Evolutionary conservation across 2,797 vertebrate species (phyloP).

Genomic region (Crenichthys baileyi): DNA sequence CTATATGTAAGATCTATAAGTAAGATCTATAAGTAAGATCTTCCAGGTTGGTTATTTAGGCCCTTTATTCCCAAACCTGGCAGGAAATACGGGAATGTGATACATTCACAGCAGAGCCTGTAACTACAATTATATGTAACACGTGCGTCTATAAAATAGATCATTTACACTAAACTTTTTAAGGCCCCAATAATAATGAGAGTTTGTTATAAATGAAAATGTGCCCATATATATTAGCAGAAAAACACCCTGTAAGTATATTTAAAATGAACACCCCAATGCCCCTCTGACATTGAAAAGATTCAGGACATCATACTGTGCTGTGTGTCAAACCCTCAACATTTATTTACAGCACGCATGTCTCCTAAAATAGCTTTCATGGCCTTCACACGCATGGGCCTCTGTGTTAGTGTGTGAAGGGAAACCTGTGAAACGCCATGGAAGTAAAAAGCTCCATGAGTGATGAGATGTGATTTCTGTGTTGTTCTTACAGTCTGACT

Average conservation of each 20-base stretch:
- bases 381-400: slow-evolving; percentile 1
- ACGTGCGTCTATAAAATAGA: no score
- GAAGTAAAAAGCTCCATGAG: not conserved
- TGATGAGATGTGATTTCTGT: not conserved
- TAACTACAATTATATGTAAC: no score
- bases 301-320: not conserved
- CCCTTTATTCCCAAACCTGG: no score
- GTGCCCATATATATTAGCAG: no score
- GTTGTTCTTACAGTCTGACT: slow-evolving; percentile 28
- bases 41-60: no score
- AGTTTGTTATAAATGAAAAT: not conserved
- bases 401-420: not conserved
- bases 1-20: no score
- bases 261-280: not conserved
- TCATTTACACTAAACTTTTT: no score
- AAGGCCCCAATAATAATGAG: not conserved
- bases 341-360: not conserved
- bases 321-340: not conserved
- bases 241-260: not conserved
- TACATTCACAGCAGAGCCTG: no score
- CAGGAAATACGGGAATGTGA: no score
- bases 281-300: not conserved
- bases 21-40: no score
- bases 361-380: slow-evolving; percentile 34
- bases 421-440: slow-evolving; percentile 21